A percentile compares a stretch with the other conserved stretches of the same genome.
Conservation (phyloP, 1,140 invertebrate genomes). For the Temnothorax nylanderi region DNA sequence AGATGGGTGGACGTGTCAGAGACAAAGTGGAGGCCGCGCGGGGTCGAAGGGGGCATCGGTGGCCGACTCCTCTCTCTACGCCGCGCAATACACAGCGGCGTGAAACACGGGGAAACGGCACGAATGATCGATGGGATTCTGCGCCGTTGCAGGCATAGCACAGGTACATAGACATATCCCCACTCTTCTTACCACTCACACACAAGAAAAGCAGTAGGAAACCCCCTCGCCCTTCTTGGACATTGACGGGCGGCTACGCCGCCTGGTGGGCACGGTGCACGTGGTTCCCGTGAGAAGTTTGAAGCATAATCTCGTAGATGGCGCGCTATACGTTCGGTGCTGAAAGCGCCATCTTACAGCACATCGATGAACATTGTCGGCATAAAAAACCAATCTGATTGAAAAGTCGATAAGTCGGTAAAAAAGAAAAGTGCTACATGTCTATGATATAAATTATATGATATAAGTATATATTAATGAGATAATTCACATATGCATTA, state of each 20-base stretch:
- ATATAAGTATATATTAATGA: background rate
- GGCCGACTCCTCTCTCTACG: slow-evolving; percentile 65
- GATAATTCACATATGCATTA: background rate
- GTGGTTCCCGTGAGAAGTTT: slow-evolving; percentile 78
- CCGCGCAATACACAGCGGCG: slow-evolving; percentile 82
- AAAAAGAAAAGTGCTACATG: background rate
- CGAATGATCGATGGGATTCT: slow-evolving; percentile 86
- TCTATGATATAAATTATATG: background rate
- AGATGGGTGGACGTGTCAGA: slow-evolving; percentile 72
- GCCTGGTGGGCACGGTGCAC: slow-evolving; percentile 76
- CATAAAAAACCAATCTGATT: slow-evolving; percentile 22
- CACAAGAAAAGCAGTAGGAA: slow-evolving; percentile 37
- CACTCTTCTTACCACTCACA: slow-evolving; percentile 61
- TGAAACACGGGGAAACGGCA: slow-evolving; percentile 82
- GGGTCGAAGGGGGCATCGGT: slow-evolving; percentile 60
- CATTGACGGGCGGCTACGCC: slow-evolving; percentile 56
- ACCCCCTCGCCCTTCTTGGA: slow-evolving; percentile 38
- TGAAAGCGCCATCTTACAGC: slow-evolving; percentile 73
- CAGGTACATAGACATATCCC: slow-evolving; percentile 66
- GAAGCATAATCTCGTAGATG: slow-evolving; percentile 72
- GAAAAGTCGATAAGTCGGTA: slow-evolving; percentile 17
- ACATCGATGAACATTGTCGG: slow-evolving; percentile 62
- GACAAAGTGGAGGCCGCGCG: slow-evolving; percentile 66
- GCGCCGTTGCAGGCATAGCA: slow-evolving; percentile 81
- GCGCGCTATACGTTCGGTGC: slow-evolving; percentile 50